Percentiles rank a stretch among this genome's conserved stretches.
These are phyloP conservation scores for Phrynosoma blainvillii DNA, from an alignment of 2,113 vertebrate species.

Conservation along the genomic window DNA sequence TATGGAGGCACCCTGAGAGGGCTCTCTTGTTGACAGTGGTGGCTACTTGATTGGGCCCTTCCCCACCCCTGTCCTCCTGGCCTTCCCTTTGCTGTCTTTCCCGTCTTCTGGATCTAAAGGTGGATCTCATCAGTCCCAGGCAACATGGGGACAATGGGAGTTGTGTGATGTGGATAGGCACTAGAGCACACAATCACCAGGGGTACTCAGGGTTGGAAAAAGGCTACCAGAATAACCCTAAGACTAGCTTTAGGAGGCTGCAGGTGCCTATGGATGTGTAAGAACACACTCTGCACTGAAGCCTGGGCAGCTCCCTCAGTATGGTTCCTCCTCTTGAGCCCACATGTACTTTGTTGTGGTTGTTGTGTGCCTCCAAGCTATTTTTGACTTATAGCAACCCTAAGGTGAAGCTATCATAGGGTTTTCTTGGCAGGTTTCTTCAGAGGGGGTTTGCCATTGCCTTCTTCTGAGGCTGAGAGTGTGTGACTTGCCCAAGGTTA, in stretches of 20 bases:
- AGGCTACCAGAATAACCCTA: background rate
- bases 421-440: too few species aligned
- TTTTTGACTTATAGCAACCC: too few species aligned
- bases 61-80: background rate
- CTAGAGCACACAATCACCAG: background rate
- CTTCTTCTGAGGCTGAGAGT: too few species aligned
- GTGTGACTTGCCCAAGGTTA: too few species aligned
- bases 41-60: background rate
- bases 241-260: too few species aligned
- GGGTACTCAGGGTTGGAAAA: background rate
- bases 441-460: too few species aligned
- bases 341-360: too few species aligned
- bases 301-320: background rate
- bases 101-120: background rate
- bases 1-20: background rate
- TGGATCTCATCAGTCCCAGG: background rate
- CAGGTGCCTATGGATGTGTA: background rate
- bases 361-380: too few species aligned
- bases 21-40: background rate
- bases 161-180: background rate
- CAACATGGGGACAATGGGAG: background rate
- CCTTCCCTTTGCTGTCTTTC: background rate
- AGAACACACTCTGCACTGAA: background rate
- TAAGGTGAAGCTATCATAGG: too few species aligned
- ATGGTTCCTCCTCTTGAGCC: background rate